phyloP scores from a whole-genome alignment of 1,140 invertebrate genomes.

The Drosophila guanche region DNA sequence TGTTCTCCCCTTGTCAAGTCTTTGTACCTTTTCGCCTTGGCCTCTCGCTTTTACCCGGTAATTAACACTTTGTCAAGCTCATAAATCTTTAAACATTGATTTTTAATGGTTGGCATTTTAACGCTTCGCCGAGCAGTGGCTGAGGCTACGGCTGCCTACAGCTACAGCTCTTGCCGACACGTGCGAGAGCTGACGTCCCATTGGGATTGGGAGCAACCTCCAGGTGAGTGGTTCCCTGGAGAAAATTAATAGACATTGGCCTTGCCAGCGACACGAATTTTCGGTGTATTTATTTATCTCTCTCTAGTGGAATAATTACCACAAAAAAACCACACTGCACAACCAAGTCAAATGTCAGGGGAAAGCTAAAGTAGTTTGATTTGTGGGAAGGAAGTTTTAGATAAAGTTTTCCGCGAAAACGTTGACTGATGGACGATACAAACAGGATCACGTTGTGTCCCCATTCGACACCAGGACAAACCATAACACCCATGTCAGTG shows the following conservation, averaged over 20 bases:
- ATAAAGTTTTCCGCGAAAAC: too few species aligned
- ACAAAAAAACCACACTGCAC: too few species aligned
- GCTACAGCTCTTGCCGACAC: conserved; percentile 23
- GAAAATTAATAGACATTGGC: conserved; percentile 45
- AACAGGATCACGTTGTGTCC: too few species aligned
- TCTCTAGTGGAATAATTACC: neutral
- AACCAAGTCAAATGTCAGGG: too few species aligned
- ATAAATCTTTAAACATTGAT: conserved; percentile 81
- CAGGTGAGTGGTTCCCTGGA: conserved; percentile 28
- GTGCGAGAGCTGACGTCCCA: conserved; percentile 48
- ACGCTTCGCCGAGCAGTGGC: conserved; percentile 59
- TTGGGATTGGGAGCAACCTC: conserved; percentile 3
- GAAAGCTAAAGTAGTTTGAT: too few species aligned
- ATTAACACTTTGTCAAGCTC: conserved; percentile 78
- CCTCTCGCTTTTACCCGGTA: conserved; percentile 49
- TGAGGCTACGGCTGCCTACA: conserved; percentile 17
- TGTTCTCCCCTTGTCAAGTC: conserved; percentile 10
- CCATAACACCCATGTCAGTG: too few species aligned
- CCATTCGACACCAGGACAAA: neutral
- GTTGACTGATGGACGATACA: too few species aligned
- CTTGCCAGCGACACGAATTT: neutral
- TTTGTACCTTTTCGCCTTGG: conserved; percentile 20
- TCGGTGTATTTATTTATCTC: conserved; percentile 6
- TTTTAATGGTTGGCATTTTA: conserved; percentile 76
- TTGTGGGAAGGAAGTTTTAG: too few species aligned